Evolutionary conservation across 1,140 invertebrate genomes (phyloP).

Genomic region (Popillia japonica): DNA sequence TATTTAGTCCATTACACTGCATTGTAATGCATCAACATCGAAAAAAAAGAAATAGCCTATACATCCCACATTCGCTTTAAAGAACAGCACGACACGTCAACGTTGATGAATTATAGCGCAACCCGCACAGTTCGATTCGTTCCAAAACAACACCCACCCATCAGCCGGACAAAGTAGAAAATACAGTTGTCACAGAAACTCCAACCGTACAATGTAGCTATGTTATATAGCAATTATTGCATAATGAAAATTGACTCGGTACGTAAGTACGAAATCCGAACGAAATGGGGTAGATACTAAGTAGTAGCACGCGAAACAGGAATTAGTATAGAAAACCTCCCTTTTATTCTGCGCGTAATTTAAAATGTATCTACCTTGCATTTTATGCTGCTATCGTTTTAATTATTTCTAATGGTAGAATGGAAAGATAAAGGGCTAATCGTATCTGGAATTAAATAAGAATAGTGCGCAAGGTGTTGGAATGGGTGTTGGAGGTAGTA

Average conservation of each 20-base stretch:
- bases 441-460: neutral
- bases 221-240: constrained; percentile 3
- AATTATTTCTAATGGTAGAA: neutral
- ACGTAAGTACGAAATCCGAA: neutral
- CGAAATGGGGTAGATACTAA: neutral
- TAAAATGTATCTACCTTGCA: neutral
- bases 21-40: too few species aligned
- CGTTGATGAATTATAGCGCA: neutral
- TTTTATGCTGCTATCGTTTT: neutral
- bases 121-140: neutral
- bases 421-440: neutral
- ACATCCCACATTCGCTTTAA: neutral
- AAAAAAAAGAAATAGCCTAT: neutral
- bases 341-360: neutral
- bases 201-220: neutral
- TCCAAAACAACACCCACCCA: neutral
- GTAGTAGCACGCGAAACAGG: neutral
- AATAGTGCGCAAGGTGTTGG: too few species aligned
- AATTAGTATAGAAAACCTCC: neutral
- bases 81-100: neutral
- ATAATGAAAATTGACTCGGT: constrained; percentile 14
- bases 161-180: neutral
- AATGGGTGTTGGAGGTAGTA: too few species aligned
- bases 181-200: neutral
- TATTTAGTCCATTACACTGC: too few species aligned